Base-by-base conservation (phyloP, 2,797 vertebrate species). In the Sardinella longiceps region DNA sequence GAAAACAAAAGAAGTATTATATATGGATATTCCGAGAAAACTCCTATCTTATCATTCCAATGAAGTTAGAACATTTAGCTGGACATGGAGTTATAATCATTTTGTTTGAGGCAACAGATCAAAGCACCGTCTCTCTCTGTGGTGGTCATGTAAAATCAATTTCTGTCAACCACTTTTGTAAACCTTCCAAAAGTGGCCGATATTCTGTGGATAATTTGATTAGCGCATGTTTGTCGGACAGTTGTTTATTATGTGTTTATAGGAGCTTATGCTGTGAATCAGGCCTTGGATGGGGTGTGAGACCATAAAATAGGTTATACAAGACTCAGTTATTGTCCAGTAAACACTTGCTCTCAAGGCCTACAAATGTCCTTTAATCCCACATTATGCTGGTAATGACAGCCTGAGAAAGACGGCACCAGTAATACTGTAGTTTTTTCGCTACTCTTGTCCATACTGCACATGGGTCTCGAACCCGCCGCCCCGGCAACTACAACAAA, bases 181-280 rank as follows among this genome's bases (percentile, higher is more conserved):
- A 18, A 18, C 15, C 70, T 18, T 23, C 33, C 33, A 77, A 77
- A 77, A 37, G 39, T 37, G 18, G 11, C 33, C 43, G 37, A 77
- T 77, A 43, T 39, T 77, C 7, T 20, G 30, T 43, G 37, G 18
- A 39, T 43, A 20, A 77, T 39, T 43, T 7, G 15, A 77, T 43
- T 77, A 77, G 70, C 0, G 37, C 33, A 10, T 39, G 70, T 43
- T 77, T 25, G 37, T 37, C 18, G 33, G 30, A 37, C 15, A 33
- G 5, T 5, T 74, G 30, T 39, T 43, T 77, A 77, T 77, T 77
- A 39, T 10, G 70, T 77, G 70, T 43, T 77, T 77, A 77, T 77
- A 43, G 15, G 15, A 9, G 18, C 18, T 37, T 6, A 10, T 9
- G 70, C 70, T 20, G 33, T 43, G 5, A 77, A 43, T 39, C 37